Evolutionary conservation across 1,140 invertebrate species (phyloP), one percentile per base, ranked within the genome.

Genomic region (Tribolium castaneum): DNA sequence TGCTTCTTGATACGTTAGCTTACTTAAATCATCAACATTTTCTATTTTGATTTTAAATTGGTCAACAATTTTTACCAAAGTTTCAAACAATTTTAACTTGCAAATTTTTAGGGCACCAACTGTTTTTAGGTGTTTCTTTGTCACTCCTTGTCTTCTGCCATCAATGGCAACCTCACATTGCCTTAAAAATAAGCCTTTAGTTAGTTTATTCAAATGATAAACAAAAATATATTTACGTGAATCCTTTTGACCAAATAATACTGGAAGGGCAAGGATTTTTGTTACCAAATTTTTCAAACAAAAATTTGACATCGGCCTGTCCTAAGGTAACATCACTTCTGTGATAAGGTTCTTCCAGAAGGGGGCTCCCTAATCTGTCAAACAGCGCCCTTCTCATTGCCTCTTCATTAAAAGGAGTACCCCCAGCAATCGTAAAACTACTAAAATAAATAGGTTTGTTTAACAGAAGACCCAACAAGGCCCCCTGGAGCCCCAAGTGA

Each of bases 401-500:
- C 34, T 89, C 87, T 30, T 90, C 71, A 75, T 89, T 90, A 86
- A 90, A 95, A 45, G 92, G 92, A 79, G 90, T 90, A 13, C 86
- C 87, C 6, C 90, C 92, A 73, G 92, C 94, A 85, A 98, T 91
- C 59, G 92, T 91, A 66, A 97, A 90, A 30, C 90, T 90, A 54
- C 88, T 85, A 2, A 98, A 88, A 85, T 91, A 92, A 82, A 98
- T 90, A 13, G 93, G 91, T 76, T 90, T 83, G 0, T 85, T 72
- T 62, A 98, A 86, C 14, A 98, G 87, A 49, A 92, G 84, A 79
- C 91, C 91, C 54, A 98, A 84, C 19, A 98, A 86, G 6, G 93
- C 91, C 45, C 97, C 97, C 87, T 95, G 93, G 45, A 96, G 84
- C 1, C 97, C 97, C 50, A 97, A 81, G 77, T 94, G 87, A 85